A percentile compares a stretch with the other conserved stretches of the same genome.
Evolutionary conservation across 2,888 invertebrate species (phyloP).

Genomic region (Fabriciana adippe): DNA sequence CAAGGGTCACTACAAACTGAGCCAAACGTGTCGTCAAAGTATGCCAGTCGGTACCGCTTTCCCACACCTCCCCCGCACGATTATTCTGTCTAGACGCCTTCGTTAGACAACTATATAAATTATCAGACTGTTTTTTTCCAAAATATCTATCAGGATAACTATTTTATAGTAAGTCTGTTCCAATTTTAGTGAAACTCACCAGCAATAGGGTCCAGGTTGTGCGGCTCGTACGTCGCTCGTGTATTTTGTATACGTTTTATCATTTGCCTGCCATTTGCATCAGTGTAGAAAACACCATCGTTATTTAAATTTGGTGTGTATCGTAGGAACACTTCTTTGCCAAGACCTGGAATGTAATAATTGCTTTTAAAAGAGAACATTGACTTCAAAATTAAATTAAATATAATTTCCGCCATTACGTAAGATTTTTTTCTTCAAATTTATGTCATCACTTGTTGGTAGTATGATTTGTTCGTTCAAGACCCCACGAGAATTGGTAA

Average conservation of each 20-base stretch:
- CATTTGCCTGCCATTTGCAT: conserved; percentile 95
- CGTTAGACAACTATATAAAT: too few species aligned
- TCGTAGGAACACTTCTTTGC: conserved; percentile 92
- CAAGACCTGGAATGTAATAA: conserved; percentile 52
- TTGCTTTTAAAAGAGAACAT: neutral
- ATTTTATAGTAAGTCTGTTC: neutral
- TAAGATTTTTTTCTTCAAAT: too few species aligned
- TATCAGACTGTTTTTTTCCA: too few species aligned
- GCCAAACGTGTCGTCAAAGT: too few species aligned
- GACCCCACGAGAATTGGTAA: neutral
- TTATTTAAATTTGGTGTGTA: conserved; percentile 85
- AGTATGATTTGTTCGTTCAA: too few species aligned
- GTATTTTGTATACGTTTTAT: conserved; percentile 85
- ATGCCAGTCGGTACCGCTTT: too few species aligned
- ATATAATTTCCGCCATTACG: too few species aligned
- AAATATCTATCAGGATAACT: too few species aligned
- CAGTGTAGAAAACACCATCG: conserved; percentile 90
- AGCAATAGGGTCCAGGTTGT: conserved; percentile 49
- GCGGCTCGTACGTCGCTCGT: conserved; percentile 48
- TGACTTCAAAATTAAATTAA: neutral
- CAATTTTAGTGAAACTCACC: conserved; percentile 44
- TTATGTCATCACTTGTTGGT: too few species aligned
- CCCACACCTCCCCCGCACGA: too few species aligned
- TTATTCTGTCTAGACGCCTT: too few species aligned
- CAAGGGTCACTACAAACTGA: too few species aligned